Percentiles rank a stretch among this genome's conserved stretches.
Evolutionary conservation across 2,888 invertebrate species (phyloP).

Genomic region (Drosophila cognata): DNA sequence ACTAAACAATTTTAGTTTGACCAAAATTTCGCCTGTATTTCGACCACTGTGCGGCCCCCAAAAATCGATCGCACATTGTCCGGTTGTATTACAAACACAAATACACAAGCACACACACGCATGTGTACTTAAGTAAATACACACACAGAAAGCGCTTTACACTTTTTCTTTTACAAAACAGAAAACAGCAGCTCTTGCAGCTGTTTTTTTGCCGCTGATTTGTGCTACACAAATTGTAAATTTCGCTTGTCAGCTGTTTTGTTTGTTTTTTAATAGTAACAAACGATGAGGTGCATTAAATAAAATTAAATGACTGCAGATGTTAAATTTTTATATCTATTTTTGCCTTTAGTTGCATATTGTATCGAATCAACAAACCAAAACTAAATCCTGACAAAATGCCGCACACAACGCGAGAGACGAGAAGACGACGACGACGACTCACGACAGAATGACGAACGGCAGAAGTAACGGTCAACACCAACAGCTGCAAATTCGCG

Average conservation of each 20-base stretch:
- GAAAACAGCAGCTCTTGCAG: conserved; percentile 42
- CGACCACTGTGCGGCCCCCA: conserved; percentile 49
- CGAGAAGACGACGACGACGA: conserved; percentile 63
- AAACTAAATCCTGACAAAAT: conserved; percentile 33
- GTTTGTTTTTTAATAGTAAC: conserved; percentile 15
- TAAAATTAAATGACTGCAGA: conserved; percentile 6
- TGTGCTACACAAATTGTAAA: conserved; percentile 32
- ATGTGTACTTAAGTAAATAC: background rate
- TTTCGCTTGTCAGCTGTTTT: conserved; percentile 46
- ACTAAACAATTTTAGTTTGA: background rate
- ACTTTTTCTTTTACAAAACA: conserved; percentile 22
- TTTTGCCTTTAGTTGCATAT: conserved; percentile 25
- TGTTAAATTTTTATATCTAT: conserved; percentile 2
- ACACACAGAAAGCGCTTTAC: conserved; percentile 12
- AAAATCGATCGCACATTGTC: conserved; percentile 74
- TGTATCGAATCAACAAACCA: conserved; percentile 51
- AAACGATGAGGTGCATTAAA: conserved; percentile 6
- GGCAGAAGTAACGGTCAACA: conserved; percentile 46
- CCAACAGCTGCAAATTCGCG: conserved; percentile 70
- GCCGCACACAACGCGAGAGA: conserved; percentile 48
- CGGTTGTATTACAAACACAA: conserved; percentile 51
- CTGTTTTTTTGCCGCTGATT: conserved; percentile 64
- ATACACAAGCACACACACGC: conserved; percentile 13
- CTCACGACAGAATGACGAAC: conserved; percentile 69
- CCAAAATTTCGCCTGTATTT: conserved; percentile 3